Base-by-base conservation (phyloP, 2,888 invertebrate genomes). In the Diarsia brunnea region DNA sequence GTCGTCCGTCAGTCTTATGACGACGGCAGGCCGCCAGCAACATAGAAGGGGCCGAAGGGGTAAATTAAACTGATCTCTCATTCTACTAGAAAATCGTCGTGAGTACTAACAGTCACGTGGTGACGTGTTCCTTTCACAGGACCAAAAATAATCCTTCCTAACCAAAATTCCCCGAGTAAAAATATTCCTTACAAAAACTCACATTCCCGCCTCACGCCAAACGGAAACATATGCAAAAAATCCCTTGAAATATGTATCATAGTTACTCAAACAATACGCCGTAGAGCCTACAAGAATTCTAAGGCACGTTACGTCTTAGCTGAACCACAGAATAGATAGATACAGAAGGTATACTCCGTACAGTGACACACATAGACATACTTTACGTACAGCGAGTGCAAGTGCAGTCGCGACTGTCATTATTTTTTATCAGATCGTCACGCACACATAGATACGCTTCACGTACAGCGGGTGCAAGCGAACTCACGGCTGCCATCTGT, bases 231-330 rank as follows among this genome's bases (percentile, higher is more conserved):
- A 66, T 66, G 71, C 68, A 82, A 79, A 85, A 78, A 75, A 67
- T 82, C 51, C 65, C 69, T 73, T 72, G 83, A 86, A 82, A 80
- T 78, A 85, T 85, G 76, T 79, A 65, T 66, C 79, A 75, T 77
- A 77, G 80, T 81, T 78, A 74, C 79, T 80, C 63, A 69, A 55
- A 82, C 76, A 79, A 85, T 85, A 85, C 77, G 79, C 49, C 61
- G 58, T 69, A 78, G 69, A 73, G 87, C 66, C 81, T 74, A 74
- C 66, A 69, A 75, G 87, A 87, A 87, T 87, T 87, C 87, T 84
- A 82, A 87, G 85, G 72, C 78, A 61, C 31, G 79, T 77, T 84
- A 69, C 69, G 71, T 76, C 81, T 73, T 80, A 45, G 43, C 19
- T 45, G 16, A 21, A 51, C 19, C 45, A 79, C 1, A 11, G 31